Percentiles rank a stretch among this genome's conserved stretches.
These are phyloP conservation scores for Odontesthes bonariensis DNA, from an alignment of 2,113 vertebrate genomes.

Conservation along the genomic window DNA sequence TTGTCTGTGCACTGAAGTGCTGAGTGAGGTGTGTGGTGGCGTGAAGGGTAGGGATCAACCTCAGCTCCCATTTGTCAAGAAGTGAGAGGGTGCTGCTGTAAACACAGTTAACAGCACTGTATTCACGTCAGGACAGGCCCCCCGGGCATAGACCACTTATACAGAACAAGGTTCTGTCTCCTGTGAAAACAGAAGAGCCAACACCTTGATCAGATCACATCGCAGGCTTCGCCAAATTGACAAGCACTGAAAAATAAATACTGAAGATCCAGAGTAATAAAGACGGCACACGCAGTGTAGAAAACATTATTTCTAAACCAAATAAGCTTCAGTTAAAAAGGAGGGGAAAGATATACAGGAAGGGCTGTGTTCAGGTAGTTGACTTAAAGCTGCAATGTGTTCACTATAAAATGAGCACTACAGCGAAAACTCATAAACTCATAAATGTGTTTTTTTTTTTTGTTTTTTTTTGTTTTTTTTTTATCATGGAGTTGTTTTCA, in stretches of 20 bases:
- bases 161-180: slow-evolving; percentile 46
- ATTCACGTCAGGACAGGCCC: slow-evolving; percentile 45
- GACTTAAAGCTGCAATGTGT: no score
- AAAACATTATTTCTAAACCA: not conserved
- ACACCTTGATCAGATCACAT: slow-evolving; percentile 58
- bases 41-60: slow-evolving; percentile 70
- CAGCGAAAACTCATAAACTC: no score
- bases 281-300: slow-evolving; percentile 8
- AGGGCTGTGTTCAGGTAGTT: no score
- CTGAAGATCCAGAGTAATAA: slow-evolving; percentile 28
- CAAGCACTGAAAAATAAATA: slow-evolving; percentile 32
- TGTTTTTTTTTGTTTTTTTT: no score
- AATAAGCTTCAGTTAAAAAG: no score
- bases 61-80: slow-evolving; percentile 63
- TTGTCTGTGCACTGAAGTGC: slow-evolving; percentile 72
- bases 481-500: no score
- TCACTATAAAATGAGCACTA: no score
- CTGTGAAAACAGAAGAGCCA: slow-evolving; percentile 47
- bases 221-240: slow-evolving; percentile 29
- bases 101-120: slow-evolving; percentile 69
- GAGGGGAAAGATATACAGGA: no score
- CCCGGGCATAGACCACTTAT: slow-evolving; percentile 54
- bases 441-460: no score
- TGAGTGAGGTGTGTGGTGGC: slow-evolving; percentile 63
- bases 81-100: slow-evolving; percentile 65